A percentile compares a stretch with the other conserved stretches of the same genome.
Evolutionary conservation across 2,797 vertebrate species (phyloP).

Genomic region (Sphenodon punctatus): DNA sequence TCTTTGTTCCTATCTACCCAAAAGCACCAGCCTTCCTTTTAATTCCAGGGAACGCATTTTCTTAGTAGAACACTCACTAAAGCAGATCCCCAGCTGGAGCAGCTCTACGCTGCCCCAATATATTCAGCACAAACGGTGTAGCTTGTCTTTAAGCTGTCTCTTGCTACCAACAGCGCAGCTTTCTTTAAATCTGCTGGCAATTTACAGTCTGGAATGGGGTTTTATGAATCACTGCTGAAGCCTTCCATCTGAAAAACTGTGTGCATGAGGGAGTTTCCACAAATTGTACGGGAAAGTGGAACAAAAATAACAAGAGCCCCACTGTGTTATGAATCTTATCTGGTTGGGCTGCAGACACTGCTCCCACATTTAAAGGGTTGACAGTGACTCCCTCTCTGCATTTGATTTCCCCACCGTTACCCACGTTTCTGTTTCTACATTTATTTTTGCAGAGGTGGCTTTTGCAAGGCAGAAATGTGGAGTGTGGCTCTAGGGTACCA

Average conservation of each 20-base stretch:
- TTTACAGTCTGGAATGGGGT: background rate
- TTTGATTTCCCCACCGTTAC: background rate
- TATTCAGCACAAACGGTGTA: background rate
- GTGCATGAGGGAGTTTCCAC: background rate
- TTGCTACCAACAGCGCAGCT: background rate
- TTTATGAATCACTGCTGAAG: background rate
- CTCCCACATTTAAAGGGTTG: background rate
- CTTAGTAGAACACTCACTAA: background rate
- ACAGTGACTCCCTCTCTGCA: background rate
- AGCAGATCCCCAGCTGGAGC: background rate
- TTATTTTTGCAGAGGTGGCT: background rate
- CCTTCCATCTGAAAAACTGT: background rate
- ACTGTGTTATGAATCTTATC: background rate
- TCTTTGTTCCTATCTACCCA: background rate
- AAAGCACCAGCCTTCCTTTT: background rate
- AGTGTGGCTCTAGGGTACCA: no score
- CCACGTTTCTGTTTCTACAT: background rate
- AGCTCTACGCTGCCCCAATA: background rate
- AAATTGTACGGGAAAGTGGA: background rate
- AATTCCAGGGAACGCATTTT: background rate
- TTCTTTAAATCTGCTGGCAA: background rate
- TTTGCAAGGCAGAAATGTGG: no score
- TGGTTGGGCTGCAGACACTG: background rate
- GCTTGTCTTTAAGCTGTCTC: background rate
- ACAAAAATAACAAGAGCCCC: background rate